phyloP scores from a whole-genome alignment of 2,888 invertebrate genomes.

The Lasioglossum villosulum region DNA sequence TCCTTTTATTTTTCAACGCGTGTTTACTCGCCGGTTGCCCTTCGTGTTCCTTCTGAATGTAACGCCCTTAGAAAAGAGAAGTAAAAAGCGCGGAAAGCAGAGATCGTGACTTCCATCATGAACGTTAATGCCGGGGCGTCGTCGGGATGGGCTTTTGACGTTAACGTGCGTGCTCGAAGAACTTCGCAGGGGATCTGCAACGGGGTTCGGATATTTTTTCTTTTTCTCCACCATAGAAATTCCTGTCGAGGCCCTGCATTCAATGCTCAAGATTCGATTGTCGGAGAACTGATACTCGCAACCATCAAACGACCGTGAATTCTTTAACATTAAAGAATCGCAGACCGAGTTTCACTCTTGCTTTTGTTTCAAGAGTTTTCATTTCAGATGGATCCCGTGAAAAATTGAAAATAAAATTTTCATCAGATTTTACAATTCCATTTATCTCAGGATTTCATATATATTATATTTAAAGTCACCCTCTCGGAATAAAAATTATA shows the following conservation, averaged over 20 bases:
- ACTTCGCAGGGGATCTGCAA: constrained; percentile 46
- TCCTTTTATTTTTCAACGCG: constrained; percentile 43
- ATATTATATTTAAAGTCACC: no score
- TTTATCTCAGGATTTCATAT: no score
- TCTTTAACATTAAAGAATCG: background rate
- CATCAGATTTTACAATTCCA: no score
- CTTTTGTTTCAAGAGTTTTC: background rate
- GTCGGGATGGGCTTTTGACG: constrained; percentile 57
- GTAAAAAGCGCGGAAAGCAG: constrained; percentile 52
- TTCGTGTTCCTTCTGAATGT: constrained; percentile 37
- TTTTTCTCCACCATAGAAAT: constrained; percentile 43
- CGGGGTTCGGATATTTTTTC: background rate
- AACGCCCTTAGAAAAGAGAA: constrained; percentile 49
- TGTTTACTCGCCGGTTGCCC: constrained; percentile 47
- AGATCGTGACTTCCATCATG: constrained; percentile 55
- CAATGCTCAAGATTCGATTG: constrained; percentile 42
- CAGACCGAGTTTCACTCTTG: background rate
- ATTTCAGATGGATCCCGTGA: background rate
- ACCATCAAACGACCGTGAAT: constrained; percentile 18
- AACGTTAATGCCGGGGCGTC: constrained; percentile 50
- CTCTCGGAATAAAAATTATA: background rate
- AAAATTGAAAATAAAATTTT: no score
- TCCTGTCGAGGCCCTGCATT: constrained; percentile 18
- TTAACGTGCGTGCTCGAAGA: constrained; percentile 58
- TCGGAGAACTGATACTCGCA: background rate